Evolutionary conservation across 2,888 invertebrate species (phyloP).

Genomic region (Axea sp.): DNA sequence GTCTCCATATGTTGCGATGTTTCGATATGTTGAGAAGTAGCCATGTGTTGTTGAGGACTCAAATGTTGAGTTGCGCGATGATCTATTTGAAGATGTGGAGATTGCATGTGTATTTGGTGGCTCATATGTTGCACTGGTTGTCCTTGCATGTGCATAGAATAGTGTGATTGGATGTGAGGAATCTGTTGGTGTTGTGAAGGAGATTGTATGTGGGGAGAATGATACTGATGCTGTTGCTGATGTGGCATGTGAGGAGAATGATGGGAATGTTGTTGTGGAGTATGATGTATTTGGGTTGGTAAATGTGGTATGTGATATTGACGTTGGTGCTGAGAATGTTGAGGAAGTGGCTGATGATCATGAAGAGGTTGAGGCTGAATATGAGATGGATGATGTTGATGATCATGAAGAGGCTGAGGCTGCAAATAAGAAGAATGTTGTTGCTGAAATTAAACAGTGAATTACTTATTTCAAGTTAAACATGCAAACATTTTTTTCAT

Average conservation of each 20-base stretch:
- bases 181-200: constrained; percentile 72
- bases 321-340: constrained; percentile 59
- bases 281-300: constrained; percentile 78
- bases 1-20: constrained; percentile 12
- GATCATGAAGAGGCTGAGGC: constrained; percentile 21
- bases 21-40: constrained; percentile 70
- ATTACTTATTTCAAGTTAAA: no score
- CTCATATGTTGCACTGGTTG: constrained; percentile 64
- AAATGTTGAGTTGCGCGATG: constrained; percentile 69
- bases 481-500: no score
- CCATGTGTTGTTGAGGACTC: constrained; percentile 65
- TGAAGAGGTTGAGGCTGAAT: constrained; percentile 76
- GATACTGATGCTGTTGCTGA: constrained; percentile 54
- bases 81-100: constrained; percentile 40
- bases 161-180: constrained; percentile 72
- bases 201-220: constrained; percentile 78
- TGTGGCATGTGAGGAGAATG: constrained; percentile 50
- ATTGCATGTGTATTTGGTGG: constrained; percentile 47
- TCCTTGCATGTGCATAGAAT: constrained; percentile 57
- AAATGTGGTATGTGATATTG: constrained; percentile 66
- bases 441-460: constrained; percentile 57
- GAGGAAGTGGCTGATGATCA: constrained; percentile 77
- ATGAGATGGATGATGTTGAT: constrained; percentile 68
- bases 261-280: constrained; percentile 62
- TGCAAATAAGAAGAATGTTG: constrained; percentile 65